Evolutionary conservation across 2,888 invertebrate genomes (phyloP), one percentile per base, ranked within the genome.

Genomic region (Magallana nippona): DNA sequence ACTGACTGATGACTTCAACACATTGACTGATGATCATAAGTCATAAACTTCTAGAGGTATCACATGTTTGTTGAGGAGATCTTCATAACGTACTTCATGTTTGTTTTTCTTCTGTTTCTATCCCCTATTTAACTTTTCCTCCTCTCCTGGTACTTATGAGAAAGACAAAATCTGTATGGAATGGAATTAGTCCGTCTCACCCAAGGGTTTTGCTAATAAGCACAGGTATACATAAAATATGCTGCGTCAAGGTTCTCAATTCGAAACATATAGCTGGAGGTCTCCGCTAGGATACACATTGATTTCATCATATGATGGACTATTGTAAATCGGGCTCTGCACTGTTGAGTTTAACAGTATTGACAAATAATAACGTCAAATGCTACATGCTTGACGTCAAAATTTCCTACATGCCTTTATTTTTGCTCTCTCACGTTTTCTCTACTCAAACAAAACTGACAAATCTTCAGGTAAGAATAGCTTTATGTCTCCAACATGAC

Each of bases 381-480:
- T 71, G 22, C 71, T 22, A 22, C 27, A 13, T 71, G 71, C 27
- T 71, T 71, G 71, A 71, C 71, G 71, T 71, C 71, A 71, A 71
- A 32, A 71, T 27, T 27, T 71, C 15, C 22, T 71, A 71, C 13
- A 22, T 71, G 71, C 71, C 15, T 71, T 71, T 32, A 32, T 11
- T 71, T 71, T 71, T 71, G 22, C 44, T 8, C 44, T 71, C 71
- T 71, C 71, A 71, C 71, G 32, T 71, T 71, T 71, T 71, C 27
- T 27, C 71, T 71, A 22, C 71, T 32, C 71, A 71, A 71, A 71
- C 71, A 71, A 71, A 71, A 71, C 27, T 71, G 71, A 71, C 71
- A 71, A 22, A 22, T 27, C 71, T 71, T 22, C 15, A 19, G 15
- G 71, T 27, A 71, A 71, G 71, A 71, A 71, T 71, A 71, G 71